These are phyloP conservation scores for Plutomurus gul DNA, from an alignment of 1,140 invertebrate species.

Conservation along the genomic window DNA sequence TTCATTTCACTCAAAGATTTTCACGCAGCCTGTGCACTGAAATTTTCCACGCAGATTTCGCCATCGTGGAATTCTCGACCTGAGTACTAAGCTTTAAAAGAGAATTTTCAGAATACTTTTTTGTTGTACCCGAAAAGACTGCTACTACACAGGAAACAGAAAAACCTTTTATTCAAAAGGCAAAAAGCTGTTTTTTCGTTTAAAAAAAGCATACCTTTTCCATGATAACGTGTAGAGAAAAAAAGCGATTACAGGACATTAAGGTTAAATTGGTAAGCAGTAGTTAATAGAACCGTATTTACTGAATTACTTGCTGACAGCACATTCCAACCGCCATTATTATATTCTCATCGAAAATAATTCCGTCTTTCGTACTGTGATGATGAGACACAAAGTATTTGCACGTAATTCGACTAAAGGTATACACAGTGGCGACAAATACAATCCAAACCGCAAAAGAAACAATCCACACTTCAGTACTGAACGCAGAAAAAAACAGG, in stretches of 20 bases:
- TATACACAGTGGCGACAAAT: not conserved
- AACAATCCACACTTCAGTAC: slow-evolving; percentile 27
- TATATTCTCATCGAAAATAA: slow-evolving; percentile 13
- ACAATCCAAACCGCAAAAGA: slow-evolving; percentile 30
- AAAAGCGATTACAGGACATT: not conserved
- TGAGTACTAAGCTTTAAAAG: too few species aligned
- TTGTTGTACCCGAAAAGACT: too few species aligned
- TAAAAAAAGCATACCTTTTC: too few species aligned
- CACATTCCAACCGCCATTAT: slow-evolving; percentile 33
- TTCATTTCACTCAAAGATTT: too few species aligned
- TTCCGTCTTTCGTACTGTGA: slow-evolving; percentile 9
- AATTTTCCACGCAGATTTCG: too few species aligned
- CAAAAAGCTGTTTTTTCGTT: too few species aligned
- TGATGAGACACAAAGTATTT: not conserved
- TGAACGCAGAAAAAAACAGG: slow-evolving; percentile 40
- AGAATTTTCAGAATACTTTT: too few species aligned
- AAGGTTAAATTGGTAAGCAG: not conserved
- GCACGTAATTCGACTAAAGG: not conserved
- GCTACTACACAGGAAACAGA: too few species aligned
- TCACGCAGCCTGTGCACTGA: too few species aligned
- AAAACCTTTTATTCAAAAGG: too few species aligned
- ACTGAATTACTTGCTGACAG: slow-evolving; percentile 36
- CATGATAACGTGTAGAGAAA: not conserved
- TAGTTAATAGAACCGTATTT: not conserved
- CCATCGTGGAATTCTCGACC: too few species aligned